phyloP scores from a whole-genome alignment of 2,888 invertebrate species.

The Biston stratarius region DNA sequence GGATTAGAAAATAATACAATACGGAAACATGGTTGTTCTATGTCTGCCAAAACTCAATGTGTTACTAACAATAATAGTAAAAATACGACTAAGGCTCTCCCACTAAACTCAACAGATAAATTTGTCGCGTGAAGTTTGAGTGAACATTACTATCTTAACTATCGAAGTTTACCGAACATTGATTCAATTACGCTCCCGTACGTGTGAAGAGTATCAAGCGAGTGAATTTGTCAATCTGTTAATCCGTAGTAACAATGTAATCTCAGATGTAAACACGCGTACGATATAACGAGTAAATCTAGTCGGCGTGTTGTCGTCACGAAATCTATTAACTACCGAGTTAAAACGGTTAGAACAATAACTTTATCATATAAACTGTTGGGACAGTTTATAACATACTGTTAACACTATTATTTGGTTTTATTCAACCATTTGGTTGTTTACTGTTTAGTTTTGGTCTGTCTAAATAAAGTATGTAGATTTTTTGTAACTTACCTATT shows the following conservation, averaged over 20 bases:
- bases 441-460: too few species aligned
- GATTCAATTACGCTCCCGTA: conserved; percentile 29
- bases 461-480: too few species aligned
- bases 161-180: conserved; percentile 28
- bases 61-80: too few species aligned
- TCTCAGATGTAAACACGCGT: conserved; percentile 50
- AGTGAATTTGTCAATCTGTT: conserved; percentile 49
- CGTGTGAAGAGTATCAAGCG: conserved; percentile 36
- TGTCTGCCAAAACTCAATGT: too few species aligned
- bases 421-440: not conserved
- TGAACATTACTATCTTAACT: conserved; percentile 6
- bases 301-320: conserved; percentile 48
- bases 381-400: conserved; percentile 12
- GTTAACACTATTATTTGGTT: conserved; percentile 11
- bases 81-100: not conserved
- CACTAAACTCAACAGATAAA: not conserved
- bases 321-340: conserved; percentile 53
- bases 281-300: conserved; percentile 49
- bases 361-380: conserved; percentile 37
- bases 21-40: too few species aligned
- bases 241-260: conserved; percentile 47
- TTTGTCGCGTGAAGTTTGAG: not conserved
- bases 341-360: conserved; percentile 33
- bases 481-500: too few species aligned
- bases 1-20: too few species aligned